Conservation (phyloP, 2,113 vertebrate genomes). For the Takifugu flavidus region DNA sequence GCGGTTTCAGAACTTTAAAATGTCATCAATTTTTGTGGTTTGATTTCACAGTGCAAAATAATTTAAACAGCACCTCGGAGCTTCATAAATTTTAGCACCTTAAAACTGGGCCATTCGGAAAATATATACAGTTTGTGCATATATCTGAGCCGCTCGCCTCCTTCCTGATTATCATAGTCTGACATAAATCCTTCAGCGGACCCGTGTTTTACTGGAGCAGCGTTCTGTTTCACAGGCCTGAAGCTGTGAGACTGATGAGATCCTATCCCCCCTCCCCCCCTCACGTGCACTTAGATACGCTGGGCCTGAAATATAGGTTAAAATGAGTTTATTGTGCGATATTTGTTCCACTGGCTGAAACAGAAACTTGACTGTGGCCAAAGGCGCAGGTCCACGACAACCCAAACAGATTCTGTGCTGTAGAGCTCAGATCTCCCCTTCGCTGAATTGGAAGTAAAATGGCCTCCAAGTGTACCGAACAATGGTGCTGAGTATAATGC, state of each 20-base stretch:
- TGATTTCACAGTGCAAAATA: constrained; percentile 27
- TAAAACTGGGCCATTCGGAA: constrained; percentile 25
- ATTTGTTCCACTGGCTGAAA: constrained; percentile 1
- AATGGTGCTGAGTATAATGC: constrained; percentile 76
- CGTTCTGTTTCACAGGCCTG: constrained; percentile 18
- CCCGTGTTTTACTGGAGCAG: constrained; percentile 13
- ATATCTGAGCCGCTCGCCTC: constrained; percentile 13
- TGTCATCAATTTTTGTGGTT: constrained; percentile 34
- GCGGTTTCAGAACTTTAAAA: constrained; percentile 36
- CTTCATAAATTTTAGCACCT: constrained; percentile 40
- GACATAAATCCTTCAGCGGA: no score
- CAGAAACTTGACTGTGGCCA: constrained; percentile 14
- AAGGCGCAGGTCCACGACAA: constrained; percentile 32
- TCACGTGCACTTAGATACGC: constrained; percentile 12
- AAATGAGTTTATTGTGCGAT: not conserved
- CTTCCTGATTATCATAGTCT: not conserved
- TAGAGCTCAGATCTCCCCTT: constrained; percentile 59
- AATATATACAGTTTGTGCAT: constrained; percentile 23
- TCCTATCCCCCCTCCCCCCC: constrained; percentile 17
- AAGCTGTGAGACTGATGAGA: constrained; percentile 24
- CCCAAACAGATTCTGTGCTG: constrained; percentile 52
- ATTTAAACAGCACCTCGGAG: constrained; percentile 27
- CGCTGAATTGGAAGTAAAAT: constrained; percentile 74
- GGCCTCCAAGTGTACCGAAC: constrained; percentile 73
- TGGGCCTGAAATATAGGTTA: not conserved